Percentiles rank a stretch among this genome's conserved stretches.
These are phyloP conservation scores for Hofmannophila pseudospretella DNA, from an alignment of 2,888 invertebrate genomes.

Conservation along the genomic window DNA sequence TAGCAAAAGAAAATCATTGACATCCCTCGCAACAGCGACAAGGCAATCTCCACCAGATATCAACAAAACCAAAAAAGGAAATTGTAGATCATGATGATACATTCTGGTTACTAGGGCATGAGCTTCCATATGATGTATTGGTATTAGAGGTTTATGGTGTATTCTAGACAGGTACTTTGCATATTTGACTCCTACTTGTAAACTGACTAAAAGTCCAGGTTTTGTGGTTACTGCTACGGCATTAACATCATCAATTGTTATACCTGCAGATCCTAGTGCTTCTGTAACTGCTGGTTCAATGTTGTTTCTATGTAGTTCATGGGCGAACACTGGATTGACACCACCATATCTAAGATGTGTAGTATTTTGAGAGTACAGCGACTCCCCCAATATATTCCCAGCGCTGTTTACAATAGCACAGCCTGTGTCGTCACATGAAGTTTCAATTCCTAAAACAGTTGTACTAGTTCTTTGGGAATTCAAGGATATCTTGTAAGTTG, in stretches of 20 bases:
- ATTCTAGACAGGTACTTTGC: constrained; percentile 85
- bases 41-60: constrained; percentile 97
- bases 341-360: constrained; percentile 88
- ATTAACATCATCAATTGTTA: constrained; percentile 82
- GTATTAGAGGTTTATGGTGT: constrained; percentile 89
- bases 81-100: constrained; percentile 80
- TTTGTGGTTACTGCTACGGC: constrained; percentile 95
- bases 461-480: constrained; percentile 18
- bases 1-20: constrained; percentile 87
- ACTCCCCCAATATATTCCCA: constrained; percentile 87
- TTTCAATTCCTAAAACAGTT: constrained; percentile 92
- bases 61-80: constrained; percentile 93
- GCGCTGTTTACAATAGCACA: constrained; percentile 88
- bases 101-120: constrained; percentile 95
- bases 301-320: constrained; percentile 86
- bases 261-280: constrained; percentile 79
- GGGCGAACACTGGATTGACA: constrained; percentile 92
- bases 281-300: constrained; percentile 85
- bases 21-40: constrained; percentile 83
- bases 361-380: constrained; percentile 87
- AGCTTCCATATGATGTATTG: constrained; percentile 99
- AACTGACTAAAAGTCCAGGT: constrained; percentile 89
- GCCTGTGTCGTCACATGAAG: constrained; percentile 98
- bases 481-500: background rate
- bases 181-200: constrained; percentile 89